phyloP scores from a whole-genome alignment of 2,888 invertebrate species.

The Lymantria monacha region DNA sequence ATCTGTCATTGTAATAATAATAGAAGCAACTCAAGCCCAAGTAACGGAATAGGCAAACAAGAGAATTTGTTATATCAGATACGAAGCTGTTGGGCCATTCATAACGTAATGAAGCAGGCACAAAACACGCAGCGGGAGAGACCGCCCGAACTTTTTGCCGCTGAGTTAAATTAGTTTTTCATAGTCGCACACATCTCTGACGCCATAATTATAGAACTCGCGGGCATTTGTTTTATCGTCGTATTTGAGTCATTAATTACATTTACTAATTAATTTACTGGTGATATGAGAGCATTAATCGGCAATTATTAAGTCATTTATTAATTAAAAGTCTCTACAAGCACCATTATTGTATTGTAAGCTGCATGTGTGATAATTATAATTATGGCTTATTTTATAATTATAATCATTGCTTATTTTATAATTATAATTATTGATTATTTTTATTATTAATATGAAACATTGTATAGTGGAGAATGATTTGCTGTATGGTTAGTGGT shows the following conservation, averaged over 20 bases:
- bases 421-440: no score
- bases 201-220: conserved; percentile 36
- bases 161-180: conserved; percentile 64
- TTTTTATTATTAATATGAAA: no score
- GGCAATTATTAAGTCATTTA: conserved; percentile 54
- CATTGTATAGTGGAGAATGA: no score
- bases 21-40: conserved; percentile 22
- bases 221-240: conserved; percentile 20
- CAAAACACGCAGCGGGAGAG: conserved; percentile 15
- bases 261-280: conserved; percentile 60
- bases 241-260: conserved; percentile 65
- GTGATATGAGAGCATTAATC: conserved; percentile 49
- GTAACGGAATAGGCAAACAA: conserved; percentile 40
- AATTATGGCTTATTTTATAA: no score
- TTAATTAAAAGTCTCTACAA: conserved; percentile 48
- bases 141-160: conserved; percentile 43
- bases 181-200: conserved; percentile 39
- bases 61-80: conserved; percentile 40
- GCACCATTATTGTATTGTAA: conserved; percentile 6
- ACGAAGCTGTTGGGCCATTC: conserved; percentile 36
- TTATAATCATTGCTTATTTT: no score
- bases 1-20: conserved; percentile 19
- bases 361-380: background rate
- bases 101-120: conserved; percentile 39
- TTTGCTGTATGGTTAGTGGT: no score